Conservation (phyloP, 2,888 invertebrate genomes). For the Acronicta alni region DNA sequence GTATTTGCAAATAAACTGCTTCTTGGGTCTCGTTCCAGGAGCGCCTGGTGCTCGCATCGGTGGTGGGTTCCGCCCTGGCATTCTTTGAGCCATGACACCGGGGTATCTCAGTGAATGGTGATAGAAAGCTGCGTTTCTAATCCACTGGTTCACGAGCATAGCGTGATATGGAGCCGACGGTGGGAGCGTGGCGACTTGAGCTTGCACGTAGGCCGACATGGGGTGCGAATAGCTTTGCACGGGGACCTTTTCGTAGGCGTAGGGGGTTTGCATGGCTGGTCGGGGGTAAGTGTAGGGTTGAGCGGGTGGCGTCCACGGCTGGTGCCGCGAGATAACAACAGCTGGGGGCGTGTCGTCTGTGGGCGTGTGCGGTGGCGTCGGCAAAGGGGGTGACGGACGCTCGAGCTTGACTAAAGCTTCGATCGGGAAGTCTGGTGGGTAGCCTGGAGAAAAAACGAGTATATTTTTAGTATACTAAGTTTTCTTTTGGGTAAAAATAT, state of each 20-base stretch:
- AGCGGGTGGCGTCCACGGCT: constrained; percentile 76
- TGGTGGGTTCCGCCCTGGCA: constrained; percentile 87
- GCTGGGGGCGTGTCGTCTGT: constrained; percentile 90
- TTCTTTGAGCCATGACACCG: constrained; percentile 83
- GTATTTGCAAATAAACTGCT: constrained; percentile 98
- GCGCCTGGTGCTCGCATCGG: constrained; percentile 88
- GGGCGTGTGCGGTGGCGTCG: constrained; percentile 93
- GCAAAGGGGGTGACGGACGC: constrained; percentile 90
- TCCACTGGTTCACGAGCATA: constrained; percentile 92
- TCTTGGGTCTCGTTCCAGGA: constrained; percentile 91
- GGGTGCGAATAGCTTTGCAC: constrained; percentile 77
- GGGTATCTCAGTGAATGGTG: constrained; percentile 89
- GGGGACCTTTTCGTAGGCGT: constrained; percentile 81
- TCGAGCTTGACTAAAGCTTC: constrained; percentile 90
- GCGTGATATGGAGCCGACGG: constrained; percentile 88
- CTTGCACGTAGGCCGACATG: constrained; percentile 84
- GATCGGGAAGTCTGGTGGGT: constrained; percentile 89
- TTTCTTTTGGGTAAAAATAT: neutral
- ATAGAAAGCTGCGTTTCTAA: constrained; percentile 92
- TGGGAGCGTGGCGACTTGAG: constrained; percentile 82
- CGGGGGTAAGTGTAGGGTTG: constrained; percentile 79
- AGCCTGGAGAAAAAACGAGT: constrained; percentile 79
- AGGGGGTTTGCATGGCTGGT: constrained; percentile 77
- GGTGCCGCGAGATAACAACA: constrained; percentile 81
- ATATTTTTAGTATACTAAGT: constrained; percentile 22